A percentile compares a stretch with the other conserved stretches of the same genome.
These are phyloP conservation scores for Invenusta paracnida DNA, from an alignment of 2,888 invertebrate genomes.

Conservation along the genomic window DNA sequence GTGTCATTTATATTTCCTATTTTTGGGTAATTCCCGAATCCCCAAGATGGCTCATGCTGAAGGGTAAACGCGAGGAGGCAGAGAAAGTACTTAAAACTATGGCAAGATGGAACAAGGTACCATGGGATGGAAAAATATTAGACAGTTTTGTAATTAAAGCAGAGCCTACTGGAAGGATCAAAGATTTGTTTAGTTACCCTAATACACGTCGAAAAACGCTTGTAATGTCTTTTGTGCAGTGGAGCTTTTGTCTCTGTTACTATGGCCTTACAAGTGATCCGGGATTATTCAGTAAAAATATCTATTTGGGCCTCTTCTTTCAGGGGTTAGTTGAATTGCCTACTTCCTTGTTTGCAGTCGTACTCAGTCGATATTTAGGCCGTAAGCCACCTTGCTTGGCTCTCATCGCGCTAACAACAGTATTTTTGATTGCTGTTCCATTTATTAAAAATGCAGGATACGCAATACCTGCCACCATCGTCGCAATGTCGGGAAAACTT, in stretches of 20 bases:
- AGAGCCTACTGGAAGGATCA: not conserved
- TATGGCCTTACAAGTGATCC: conserved; percentile 14
- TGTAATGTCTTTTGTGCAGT: not conserved
- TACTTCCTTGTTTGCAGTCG: not conserved
- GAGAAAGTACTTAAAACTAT: not conserved
- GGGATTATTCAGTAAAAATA: conserved; percentile 1
- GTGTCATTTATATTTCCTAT: not conserved
- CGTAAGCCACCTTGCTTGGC: not conserved
- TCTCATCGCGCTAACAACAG: not conserved
- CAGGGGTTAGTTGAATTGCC: not conserved
- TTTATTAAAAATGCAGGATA: not conserved
- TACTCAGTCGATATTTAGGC: not conserved
- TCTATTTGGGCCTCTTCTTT: not conserved
- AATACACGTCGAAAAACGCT: not conserved
- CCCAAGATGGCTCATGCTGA: not conserved
- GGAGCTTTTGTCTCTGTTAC: not conserved
- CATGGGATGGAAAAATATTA: not conserved
- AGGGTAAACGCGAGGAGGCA: not conserved
- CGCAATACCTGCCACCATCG: not conserved
- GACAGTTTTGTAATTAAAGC: not conserved
- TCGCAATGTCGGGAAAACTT: not conserved
- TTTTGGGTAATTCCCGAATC: not conserved
- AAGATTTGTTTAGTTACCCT: not conserved
- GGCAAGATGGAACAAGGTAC: not conserved
- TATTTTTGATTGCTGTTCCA: not conserved